These are phyloP conservation scores for Eupithecia tripunctaria DNA, from an alignment of 2,888 invertebrate species.

Conservation along the genomic window DNA sequence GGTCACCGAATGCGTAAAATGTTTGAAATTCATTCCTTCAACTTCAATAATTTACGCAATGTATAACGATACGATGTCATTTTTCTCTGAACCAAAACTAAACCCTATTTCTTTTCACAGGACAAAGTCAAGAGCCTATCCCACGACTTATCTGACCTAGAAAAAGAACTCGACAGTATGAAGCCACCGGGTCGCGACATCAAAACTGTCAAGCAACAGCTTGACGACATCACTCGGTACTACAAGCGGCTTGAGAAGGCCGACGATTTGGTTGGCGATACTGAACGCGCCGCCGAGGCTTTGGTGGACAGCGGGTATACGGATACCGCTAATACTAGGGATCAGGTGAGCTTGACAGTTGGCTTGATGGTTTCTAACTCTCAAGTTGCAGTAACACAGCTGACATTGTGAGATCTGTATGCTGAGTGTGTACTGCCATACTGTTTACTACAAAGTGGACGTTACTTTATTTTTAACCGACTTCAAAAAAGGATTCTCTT, in stretches of 20 bases:
- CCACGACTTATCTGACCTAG: slow-evolving; percentile 90
- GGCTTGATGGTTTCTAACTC: not conserved
- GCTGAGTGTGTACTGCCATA: no score
- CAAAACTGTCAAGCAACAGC: slow-evolving; percentile 91
- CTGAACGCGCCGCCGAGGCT: slow-evolving; percentile 89
- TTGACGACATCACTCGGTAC: slow-evolving; percentile 90
- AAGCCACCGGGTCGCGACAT: slow-evolving; percentile 95
- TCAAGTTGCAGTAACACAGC: no score
- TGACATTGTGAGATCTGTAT: no score
- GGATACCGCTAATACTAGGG: slow-evolving; percentile 91
- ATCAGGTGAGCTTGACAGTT: slow-evolving; percentile 83
- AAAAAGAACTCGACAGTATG: slow-evolving; percentile 93
- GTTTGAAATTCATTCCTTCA: no score
- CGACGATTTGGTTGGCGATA: slow-evolving; percentile 87
- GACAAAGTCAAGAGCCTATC: slow-evolving; percentile 92
- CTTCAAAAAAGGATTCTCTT: no score
- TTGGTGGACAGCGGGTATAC: slow-evolving; percentile 94
- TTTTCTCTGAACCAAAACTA: not conserved
- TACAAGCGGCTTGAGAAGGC: slow-evolving; percentile 88
- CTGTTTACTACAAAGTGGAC: no score
- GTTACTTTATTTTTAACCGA: no score
- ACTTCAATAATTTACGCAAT: no score
- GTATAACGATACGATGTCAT: no score
- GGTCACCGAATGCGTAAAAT: no score
- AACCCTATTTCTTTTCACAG: slow-evolving; percentile 51